Percentiles rank a stretch among this genome's conserved stretches.
Conservation (phyloP, 2,113 vertebrate genomes). For the human (Homo sapiens) region DNA sequence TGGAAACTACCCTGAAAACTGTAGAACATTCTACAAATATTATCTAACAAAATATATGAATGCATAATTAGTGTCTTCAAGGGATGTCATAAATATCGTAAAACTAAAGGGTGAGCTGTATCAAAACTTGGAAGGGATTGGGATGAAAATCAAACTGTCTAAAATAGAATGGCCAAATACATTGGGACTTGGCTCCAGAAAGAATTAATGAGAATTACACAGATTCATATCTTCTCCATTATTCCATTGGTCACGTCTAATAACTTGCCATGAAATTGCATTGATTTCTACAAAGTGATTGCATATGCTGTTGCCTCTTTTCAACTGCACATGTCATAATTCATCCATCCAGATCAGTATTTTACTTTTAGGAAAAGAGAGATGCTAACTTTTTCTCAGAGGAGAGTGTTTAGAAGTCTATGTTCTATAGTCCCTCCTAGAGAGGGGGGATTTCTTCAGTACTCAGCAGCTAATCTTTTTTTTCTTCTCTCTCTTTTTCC, state of each 20-base stretch:
- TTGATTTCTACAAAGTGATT: constrained; percentile 59
- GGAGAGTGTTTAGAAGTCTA: not conserved
- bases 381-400: not conserved
- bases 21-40: not conserved
- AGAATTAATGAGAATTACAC: constrained; percentile 40
- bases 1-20: not conserved
- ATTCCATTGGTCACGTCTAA: not conserved
- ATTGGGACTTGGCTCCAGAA: not conserved
- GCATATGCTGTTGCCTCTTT: not conserved
- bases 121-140: not conserved
- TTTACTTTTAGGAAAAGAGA: constrained; percentile 38
- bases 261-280: constrained; percentile 54
- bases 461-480: constrained; percentile 22
- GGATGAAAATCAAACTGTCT: not conserved
- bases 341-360: constrained; percentile 16
- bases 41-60: constrained; percentile 17
- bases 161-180: not conserved
- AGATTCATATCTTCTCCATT: constrained; percentile 35
- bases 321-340: constrained; percentile 5
- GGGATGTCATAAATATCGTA: not conserved
- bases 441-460: not conserved
- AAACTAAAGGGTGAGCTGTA: not conserved
- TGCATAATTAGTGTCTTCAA: not conserved
- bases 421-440: not conserved
- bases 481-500: fast-evolving